These are phyloP conservation scores for Smutsia temminckii DNA, from an alignment of 2,797 vertebrate genomes.

Conservation along the genomic window DNA sequence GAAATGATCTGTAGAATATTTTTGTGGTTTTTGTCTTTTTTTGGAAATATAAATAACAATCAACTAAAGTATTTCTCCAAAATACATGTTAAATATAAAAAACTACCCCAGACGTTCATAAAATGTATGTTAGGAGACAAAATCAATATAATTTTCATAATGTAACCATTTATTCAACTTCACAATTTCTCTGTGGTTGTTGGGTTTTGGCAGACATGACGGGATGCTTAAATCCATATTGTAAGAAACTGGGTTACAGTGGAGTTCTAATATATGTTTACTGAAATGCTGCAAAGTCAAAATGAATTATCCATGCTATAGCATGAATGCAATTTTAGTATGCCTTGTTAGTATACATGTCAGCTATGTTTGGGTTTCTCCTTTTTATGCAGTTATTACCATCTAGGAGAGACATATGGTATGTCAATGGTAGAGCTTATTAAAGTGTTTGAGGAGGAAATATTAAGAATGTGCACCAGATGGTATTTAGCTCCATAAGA, in stretches of 20 bases:
- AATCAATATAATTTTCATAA: not conserved
- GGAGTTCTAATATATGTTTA: not conserved
- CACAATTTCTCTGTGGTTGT: not conserved
- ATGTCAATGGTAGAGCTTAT: slow-evolving; percentile 61
- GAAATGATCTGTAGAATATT: not conserved
- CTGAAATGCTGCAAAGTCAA: not conserved
- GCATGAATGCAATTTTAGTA: slow-evolving; percentile 15
- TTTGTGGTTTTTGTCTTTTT: not conserved
- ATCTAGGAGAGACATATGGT: slow-evolving; percentile 58
- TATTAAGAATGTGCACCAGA: slow-evolving; percentile 76
- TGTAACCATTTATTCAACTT: not conserved
- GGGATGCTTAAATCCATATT: not conserved
- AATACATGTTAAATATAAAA: not conserved
- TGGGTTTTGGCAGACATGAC: not conserved
- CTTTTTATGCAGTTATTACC: slow-evolving; percentile 37
- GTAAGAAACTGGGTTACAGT: not conserved
- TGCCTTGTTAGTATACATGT: slow-evolving; percentile 59
- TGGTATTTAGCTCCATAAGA: slow-evolving; percentile 69
- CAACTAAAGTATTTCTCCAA: not conserved
- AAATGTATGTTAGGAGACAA: not conserved
- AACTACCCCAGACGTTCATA: not conserved
- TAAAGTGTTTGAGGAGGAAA: slow-evolving; percentile 66
- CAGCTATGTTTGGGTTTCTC: slow-evolving; percentile 39
- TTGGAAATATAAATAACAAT: not conserved
- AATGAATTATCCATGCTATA: not conserved